phyloP scores from a whole-genome alignment of 2,888 invertebrate genomes.

The Sarcophaga variegata region DNA sequence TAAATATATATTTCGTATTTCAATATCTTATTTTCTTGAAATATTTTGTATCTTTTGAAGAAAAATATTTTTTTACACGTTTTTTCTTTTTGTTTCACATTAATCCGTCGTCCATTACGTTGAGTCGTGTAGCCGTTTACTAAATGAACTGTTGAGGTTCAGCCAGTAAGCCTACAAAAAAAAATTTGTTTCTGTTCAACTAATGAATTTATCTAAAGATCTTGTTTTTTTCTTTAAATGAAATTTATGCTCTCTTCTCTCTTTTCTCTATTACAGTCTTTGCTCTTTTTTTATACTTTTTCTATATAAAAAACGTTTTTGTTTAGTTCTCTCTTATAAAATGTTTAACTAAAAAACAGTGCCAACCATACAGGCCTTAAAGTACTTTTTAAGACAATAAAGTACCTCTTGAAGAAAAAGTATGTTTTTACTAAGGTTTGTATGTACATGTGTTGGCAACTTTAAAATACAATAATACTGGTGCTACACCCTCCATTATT shows the following conservation, averaged over 20 bases:
- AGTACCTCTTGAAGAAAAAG: background rate
- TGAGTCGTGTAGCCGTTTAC: slow-evolving; percentile 66
- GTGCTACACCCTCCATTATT: no score
- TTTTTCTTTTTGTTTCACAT: slow-evolving; percentile 31
- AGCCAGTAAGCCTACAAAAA: slow-evolving; percentile 48
- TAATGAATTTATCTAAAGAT: slow-evolving; percentile 62
- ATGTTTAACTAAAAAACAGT: background rate
- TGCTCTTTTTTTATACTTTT: background rate
- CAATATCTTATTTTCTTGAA: slow-evolving; percentile 29
- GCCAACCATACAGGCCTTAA: background rate
- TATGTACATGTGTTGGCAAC: no score
- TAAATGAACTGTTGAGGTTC: slow-evolving; percentile 65
- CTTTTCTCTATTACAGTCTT: background rate
- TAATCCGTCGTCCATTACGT: slow-evolving; percentile 57
- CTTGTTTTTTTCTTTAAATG: slow-evolving; percentile 35
- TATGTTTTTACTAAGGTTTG: no score
- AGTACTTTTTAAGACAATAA: background rate
- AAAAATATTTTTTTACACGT: slow-evolving; percentile 43
- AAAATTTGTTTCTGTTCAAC: slow-evolving; percentile 43
- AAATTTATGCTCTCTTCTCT: slow-evolving; percentile 6
- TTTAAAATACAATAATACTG: no score
- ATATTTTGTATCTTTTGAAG: slow-evolving; percentile 28
- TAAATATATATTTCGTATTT: background rate
- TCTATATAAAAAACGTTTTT: background rate
- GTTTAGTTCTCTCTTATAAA: slow-evolving; percentile 5